A percentile compares a stretch with the other conserved stretches of the same genome.
Conservation (phyloP, 2,797 vertebrate species). For the Enteromius fasciolatus region DNA sequence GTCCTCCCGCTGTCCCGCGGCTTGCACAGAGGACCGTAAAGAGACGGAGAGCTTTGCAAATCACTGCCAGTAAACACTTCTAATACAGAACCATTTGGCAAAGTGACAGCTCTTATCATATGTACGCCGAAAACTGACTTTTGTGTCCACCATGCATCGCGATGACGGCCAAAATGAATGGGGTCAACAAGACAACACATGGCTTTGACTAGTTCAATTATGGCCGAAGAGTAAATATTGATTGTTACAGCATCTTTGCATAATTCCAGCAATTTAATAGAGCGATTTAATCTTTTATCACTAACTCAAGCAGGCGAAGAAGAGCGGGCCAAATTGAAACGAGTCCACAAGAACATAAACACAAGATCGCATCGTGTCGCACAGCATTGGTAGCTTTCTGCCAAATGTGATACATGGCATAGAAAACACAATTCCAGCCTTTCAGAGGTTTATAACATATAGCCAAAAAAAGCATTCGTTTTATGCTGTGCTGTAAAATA, state of each 20-base stretch:
- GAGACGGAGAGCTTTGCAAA: not conserved
- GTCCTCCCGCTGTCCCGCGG: constrained; percentile 34
- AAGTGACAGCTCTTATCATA: constrained; percentile 64
- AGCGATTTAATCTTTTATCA: constrained; percentile 67
- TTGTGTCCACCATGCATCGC: constrained; percentile 51
- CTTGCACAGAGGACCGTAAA: not conserved
- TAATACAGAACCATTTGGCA: constrained; percentile 71
- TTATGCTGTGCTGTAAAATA: constrained; percentile 46
- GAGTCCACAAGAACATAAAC: constrained; percentile 60
- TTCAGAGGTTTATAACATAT: constrained; percentile 30
- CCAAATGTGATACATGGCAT: constrained; percentile 38
- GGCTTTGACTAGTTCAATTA: constrained; percentile 67
- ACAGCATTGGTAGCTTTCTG: constrained; percentile 12
- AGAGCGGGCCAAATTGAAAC: constrained; percentile 58
- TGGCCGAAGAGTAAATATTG: constrained; percentile 69
- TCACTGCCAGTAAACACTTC: constrained; percentile 69
- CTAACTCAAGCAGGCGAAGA: constrained; percentile 50
- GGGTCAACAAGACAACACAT: constrained; percentile 65
- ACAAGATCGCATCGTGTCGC: constrained; percentile 23
- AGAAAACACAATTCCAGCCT: constrained; percentile 31
- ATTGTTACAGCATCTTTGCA: constrained; percentile 70
- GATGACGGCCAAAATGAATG: constrained; percentile 63
- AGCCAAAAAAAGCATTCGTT: constrained; percentile 36
- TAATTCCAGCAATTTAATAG: constrained; percentile 65
- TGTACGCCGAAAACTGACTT: constrained; percentile 24